A percentile compares a stretch with the other conserved stretches of the same genome.
These are phyloP conservation scores for Chionomys nivalis DNA, from an alignment of 2,113 vertebrate genomes.

Conservation along the genomic window DNA sequence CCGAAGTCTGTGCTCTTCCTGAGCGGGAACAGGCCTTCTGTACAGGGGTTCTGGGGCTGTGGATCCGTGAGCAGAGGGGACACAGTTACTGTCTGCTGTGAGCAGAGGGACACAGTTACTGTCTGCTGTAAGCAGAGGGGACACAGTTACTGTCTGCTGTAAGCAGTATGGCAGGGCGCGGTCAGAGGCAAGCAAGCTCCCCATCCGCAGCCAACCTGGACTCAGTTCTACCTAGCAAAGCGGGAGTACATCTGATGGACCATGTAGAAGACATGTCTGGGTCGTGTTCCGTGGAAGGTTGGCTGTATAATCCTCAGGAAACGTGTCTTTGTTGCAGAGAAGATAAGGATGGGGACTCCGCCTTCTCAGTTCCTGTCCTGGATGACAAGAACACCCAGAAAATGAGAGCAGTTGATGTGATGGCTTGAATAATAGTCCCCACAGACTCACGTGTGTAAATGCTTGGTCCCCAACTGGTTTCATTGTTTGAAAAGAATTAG, in stretches of 20 bases:
- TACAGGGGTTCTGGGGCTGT: not conserved
- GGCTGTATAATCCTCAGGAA: not conserved
- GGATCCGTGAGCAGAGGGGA: not conserved
- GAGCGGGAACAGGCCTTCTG: not conserved
- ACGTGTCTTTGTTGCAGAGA: not conserved
- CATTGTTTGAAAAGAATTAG: not conserved
- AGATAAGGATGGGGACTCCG: not conserved
- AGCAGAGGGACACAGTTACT: rapidly evolving
- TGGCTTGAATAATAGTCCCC: not conserved
- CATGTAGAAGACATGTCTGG: not conserved
- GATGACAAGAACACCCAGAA: not conserved
- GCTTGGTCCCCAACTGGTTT: not conserved
- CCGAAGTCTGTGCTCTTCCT: not conserved
- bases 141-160: not conserved
- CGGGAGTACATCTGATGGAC: too few species aligned
- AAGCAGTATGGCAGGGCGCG: rapidly evolving
- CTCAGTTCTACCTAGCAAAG: not conserved
- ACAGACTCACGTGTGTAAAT: not conserved
- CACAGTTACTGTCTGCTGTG: not conserved
- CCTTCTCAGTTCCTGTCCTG: not conserved
- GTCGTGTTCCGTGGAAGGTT: not conserved
- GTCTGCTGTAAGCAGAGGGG: not conserved
- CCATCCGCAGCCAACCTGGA: not conserved
- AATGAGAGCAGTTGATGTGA: not conserved
- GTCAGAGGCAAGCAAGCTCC: not conserved